phyloP scores from a whole-genome alignment of 1,140 invertebrate genomes.

The roundworm (Caenorhabditis elegans) region WBcel235 BX284602.5:6581001-6581500 shows the following conservation, averaged over 20 bases:
- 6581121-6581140: conserved; percentile 49
- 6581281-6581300: background rate
- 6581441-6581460: too few species aligned
- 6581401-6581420: too few species aligned
- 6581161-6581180: conserved; percentile 43
- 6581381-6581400: too few species aligned
- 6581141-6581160: conserved; percentile 47
- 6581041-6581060: conserved; percentile 46
- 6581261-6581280: conserved; percentile 19
- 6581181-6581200: conserved; percentile 45
- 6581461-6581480: too few species aligned
- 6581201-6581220: background rate
- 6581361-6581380: too few species aligned
- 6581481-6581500: too few species aligned
- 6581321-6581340: too few species aligned
- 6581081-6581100: conserved; percentile 44
- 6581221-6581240: background rate
- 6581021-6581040: conserved; percentile 46
- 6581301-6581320: too few species aligned
- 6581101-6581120: conserved; percentile 56
- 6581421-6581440: too few species aligned
- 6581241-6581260: background rate
- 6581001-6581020: conserved; percentile 43
- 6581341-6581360: too few species aligned
- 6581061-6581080: conserved; percentile 40